These are phyloP conservation scores for Cantharis lateralis DNA, from an alignment of 2,888 invertebrate species.

Conservation along the genomic window DNA sequence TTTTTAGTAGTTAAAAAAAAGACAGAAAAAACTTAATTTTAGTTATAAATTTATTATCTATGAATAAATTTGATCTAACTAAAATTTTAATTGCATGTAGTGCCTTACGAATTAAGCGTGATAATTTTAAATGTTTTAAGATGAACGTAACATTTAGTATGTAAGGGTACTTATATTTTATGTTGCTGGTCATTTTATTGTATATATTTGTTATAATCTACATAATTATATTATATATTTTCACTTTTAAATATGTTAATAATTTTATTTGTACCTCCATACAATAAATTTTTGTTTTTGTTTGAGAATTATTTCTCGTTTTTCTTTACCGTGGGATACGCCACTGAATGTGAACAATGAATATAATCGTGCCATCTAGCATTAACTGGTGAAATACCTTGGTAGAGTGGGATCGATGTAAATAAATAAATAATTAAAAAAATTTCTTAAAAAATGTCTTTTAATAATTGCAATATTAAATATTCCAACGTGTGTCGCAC, in stretches of 20 bases:
- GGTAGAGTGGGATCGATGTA: neutral
- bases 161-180: slow-evolving; percentile 28
- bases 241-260: slow-evolving; percentile 18
- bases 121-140: slow-evolving; percentile 29
- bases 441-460: slow-evolving; percentile 24
- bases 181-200: slow-evolving; percentile 20
- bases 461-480: neutral
- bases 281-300: slow-evolving; percentile 24
- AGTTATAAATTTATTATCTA: neutral
- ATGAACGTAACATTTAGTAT: slow-evolving; percentile 19
- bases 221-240: slow-evolving; percentile 7
- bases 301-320: neutral
- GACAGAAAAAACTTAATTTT: neutral
- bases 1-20: neutral
- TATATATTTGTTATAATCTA: slow-evolving; percentile 20
- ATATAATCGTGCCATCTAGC: neutral
- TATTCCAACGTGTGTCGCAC: slow-evolving; percentile 38
- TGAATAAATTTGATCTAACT: slow-evolving; percentile 11
- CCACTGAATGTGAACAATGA: neutral
- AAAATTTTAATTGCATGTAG: slow-evolving; percentile 28
- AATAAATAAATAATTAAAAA: neutral
- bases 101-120: slow-evolving; percentile 35
- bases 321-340: neutral
- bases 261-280: slow-evolving; percentile 12
- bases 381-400: neutral